These are phyloP conservation scores for Oncopeltus fasciatus DNA, from an alignment of 1,140 invertebrate genomes.

Conservation along the genomic window DNA sequence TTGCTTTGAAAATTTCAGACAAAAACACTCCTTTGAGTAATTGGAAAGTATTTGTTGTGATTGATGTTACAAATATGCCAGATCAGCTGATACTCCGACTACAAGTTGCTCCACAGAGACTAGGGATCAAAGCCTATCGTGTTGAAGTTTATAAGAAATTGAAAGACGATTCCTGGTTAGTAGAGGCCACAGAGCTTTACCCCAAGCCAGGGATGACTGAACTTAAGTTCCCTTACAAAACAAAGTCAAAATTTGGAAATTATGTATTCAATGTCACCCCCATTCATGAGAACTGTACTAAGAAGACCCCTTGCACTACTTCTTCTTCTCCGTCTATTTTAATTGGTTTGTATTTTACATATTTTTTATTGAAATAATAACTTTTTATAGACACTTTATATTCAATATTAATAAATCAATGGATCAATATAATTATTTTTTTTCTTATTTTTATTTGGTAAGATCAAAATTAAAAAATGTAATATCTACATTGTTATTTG, in stretches of 20 bases:
- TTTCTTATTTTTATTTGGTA: too few relatives aligned
- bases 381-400: too few relatives aligned
- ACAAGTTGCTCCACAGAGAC: slow-evolving; percentile 3
- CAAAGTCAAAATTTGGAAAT: slow-evolving; percentile 12
- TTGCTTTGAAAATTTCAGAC: neutral
- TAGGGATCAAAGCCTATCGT: slow-evolving; percentile 7
- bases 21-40: slow-evolving; percentile 1
- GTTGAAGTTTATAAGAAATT: neutral
- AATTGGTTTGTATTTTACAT: slow-evolving; percentile 11
- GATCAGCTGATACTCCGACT: slow-evolving; percentile 3
- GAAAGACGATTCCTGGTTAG: neutral
- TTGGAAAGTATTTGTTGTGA: slow-evolving; percentile 11
- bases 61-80: slow-evolving; percentile 11
- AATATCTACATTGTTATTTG: too few relatives aligned
- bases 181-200: neutral
- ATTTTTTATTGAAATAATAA: too few relatives aligned
- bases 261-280: slow-evolving; percentile 12
- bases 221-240: slow-evolving; percentile 6
- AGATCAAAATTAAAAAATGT: too few relatives aligned
- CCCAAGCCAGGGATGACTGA: neutral
- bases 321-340: neutral
- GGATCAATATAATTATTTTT: too few relatives aligned
- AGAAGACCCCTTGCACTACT: neutral
- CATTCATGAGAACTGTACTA: slow-evolving; percentile 11
- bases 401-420: too few relatives aligned